Evolutionary conservation across 23 tunicate genomes (phyloP).

Genomic region (Ascidia mentula): DNA sequence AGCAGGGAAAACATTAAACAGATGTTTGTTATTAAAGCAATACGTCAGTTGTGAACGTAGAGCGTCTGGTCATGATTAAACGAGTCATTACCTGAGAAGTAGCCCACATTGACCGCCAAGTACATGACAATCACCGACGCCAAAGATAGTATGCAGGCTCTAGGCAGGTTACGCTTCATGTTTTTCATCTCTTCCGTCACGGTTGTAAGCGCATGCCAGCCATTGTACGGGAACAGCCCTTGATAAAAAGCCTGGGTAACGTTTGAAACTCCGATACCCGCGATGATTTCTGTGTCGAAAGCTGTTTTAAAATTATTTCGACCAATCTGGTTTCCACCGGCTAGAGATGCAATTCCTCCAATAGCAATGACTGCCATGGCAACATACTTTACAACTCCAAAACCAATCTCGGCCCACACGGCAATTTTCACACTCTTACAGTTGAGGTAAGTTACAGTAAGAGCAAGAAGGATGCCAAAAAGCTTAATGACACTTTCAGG

Average conservation of each 20-base stretch:
- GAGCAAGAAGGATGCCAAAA: constrained; percentile 6
- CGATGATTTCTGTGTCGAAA: constrained; percentile 18
- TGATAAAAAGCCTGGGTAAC: constrained; percentile 23
- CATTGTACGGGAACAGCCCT: constrained; percentile 58
- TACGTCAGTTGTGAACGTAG: too few relatives aligned
- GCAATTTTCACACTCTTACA: constrained; percentile 37
- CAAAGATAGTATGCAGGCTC: constrained; percentile 23
- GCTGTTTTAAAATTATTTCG: constrained; percentile 34
- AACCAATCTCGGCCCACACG: constrained; percentile 41
- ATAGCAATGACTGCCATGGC: constrained; percentile 38
- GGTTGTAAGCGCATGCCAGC: constrained; percentile 18
- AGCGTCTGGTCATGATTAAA: too few relatives aligned
- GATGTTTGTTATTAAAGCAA: too few relatives aligned
- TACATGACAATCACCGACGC: constrained; percentile 29
- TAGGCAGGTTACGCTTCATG: constrained; percentile 38
- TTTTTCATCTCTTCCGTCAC: constrained; percentile 58
- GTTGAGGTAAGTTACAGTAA: constrained; percentile 27
- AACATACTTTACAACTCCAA: constrained; percentile 47
- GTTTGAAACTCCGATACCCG: constrained; percentile 2
- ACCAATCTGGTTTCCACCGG: constrained; percentile 43
- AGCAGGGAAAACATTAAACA: too few relatives aligned
- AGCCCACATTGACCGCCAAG: constrained; percentile 57
- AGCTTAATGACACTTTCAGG: constrained; percentile 43
- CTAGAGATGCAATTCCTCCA: constrained; percentile 39
- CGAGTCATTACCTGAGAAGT: constrained; percentile 74